Evolutionary conservation across 1,140 invertebrate species (phyloP).

Genomic region (Odontomachus brunneus): DNA sequence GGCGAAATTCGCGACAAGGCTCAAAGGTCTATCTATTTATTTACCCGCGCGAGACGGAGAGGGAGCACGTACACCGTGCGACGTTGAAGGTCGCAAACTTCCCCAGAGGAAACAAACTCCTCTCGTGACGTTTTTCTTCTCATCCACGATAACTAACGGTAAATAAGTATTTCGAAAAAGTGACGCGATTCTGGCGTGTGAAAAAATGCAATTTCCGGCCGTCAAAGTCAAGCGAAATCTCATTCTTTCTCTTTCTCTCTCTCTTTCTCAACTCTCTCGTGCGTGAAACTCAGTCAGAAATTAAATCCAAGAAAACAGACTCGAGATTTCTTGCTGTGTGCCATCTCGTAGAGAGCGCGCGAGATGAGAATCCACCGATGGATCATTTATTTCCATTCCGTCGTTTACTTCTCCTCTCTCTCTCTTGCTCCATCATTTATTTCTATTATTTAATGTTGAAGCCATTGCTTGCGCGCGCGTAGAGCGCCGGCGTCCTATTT

Average conservation of each 20-base stretch:
- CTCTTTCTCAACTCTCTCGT: not conserved
- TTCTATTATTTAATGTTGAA: not conserved
- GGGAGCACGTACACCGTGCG: conserved; percentile 11
- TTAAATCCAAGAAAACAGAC: not conserved
- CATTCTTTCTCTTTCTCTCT: no score
- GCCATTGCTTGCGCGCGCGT: not conserved
- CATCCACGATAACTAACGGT: conserved; percentile 26
- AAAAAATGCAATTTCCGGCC: conserved; percentile 29
- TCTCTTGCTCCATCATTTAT: not conserved
- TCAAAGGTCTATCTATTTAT: conserved; percentile 51
- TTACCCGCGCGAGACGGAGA: not conserved
- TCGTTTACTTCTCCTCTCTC: no score
- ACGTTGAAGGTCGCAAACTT: not conserved
- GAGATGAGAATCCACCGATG: no score
- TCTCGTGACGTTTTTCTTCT: conserved; percentile 12
- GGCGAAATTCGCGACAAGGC: conserved; percentile 21
- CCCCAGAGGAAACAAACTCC: conserved; percentile 55
- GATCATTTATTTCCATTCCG: no score
- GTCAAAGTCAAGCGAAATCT: not conserved
- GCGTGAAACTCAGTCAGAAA: not conserved
- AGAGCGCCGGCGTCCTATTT: not conserved
- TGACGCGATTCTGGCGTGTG: not conserved
- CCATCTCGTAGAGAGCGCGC: no score
- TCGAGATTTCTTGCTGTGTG: no score
- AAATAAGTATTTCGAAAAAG: conserved; percentile 4